Conservation (phyloP, 2,113 vertebrate genomes). For the Arvicanthis niloticus region DNA sequence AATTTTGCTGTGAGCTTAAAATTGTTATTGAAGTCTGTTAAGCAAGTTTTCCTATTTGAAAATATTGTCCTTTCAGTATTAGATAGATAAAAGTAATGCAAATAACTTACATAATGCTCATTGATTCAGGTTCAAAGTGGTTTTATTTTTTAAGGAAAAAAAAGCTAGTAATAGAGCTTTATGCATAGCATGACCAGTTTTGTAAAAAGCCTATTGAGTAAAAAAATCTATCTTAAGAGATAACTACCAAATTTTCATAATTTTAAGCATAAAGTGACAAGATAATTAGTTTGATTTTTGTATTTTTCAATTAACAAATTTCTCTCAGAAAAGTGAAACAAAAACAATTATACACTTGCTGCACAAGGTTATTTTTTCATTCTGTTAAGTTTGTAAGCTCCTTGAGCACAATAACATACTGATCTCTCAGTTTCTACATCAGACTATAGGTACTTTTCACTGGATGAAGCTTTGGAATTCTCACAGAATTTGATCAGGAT, state of each 20-base stretch:
- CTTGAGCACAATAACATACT: background rate
- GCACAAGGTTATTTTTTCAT: background rate
- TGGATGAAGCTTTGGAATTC: background rate
- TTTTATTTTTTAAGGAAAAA: background rate
- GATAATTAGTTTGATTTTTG: constrained; percentile 2
- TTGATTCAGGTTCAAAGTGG: background rate
- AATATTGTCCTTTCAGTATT: background rate
- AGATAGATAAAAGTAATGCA: background rate
- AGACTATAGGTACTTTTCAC: background rate
- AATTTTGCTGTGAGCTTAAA: constrained; percentile 25
- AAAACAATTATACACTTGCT: background rate
- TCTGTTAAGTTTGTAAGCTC: background rate
- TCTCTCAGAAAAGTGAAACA: background rate
- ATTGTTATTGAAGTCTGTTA: background rate
- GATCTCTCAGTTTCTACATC: background rate
- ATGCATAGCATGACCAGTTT: background rate
- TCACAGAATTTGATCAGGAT: background rate
- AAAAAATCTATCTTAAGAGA: constrained; percentile 15
- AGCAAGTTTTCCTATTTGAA: constrained; percentile 8
- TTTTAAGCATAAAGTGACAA: background rate
- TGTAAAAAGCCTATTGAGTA: background rate
- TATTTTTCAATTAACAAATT: background rate
- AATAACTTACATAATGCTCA: constrained; percentile 23
- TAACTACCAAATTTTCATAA: background rate
- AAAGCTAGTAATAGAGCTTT: background rate